Evolutionary conservation across 1,140 invertebrate species (phyloP), one percentile per base, ranked within the genome.

Genomic region (Ridgeia piscesae): DNA sequence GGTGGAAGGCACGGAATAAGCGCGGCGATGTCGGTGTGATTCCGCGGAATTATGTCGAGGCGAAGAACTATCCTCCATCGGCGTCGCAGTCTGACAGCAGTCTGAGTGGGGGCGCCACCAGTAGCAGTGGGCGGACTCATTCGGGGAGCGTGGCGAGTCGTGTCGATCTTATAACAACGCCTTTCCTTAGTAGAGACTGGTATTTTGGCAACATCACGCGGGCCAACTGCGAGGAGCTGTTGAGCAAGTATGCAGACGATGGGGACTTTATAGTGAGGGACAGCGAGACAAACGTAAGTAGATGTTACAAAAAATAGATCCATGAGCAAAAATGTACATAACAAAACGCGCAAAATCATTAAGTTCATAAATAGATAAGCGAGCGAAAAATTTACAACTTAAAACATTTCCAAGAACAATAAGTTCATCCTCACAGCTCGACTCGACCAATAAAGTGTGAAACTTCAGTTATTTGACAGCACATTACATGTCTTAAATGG

Each of bases 231-330:
- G 99, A 99, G 96, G 97, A 97, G 93, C 96, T 99, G 94, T 97
- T 99, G 94, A 99, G 98, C 96, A 98, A 98, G 94, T 98, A 98
- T 96, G 99, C 98, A 34, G 97, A 98, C 94, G 98, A 99, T 96
- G 99, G 99, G 34, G 99, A 99, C 96, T 99, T 99, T 96, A 97
- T 99, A 94, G 99, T 99, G 95, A 97, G 99, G 95, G 99, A 99
- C 96, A 99, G 98, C 96, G 99, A 99, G 97, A 99, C 99, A 95
- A 99, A 99, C 97, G 99, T 99, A 96, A 98, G 98, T 97, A 31
- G 27, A 77, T 21, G 27, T 77, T 77, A 77, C 58, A 21, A n/a
- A n/a, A n/a, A n/a, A n/a, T n/a, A n/a, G n/a, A n/a, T n/a, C n/a
- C n/a, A n/a, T n/a, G n/a, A n/a, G n/a, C n/a, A n/a, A n/a, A n/a